A percentile compares a stretch with the other conserved stretches of the same genome.
phyloP scores from a whole-genome alignment of 53 echinoderm and acorn worm genomes.

The Pentamera pediparva region DNA sequence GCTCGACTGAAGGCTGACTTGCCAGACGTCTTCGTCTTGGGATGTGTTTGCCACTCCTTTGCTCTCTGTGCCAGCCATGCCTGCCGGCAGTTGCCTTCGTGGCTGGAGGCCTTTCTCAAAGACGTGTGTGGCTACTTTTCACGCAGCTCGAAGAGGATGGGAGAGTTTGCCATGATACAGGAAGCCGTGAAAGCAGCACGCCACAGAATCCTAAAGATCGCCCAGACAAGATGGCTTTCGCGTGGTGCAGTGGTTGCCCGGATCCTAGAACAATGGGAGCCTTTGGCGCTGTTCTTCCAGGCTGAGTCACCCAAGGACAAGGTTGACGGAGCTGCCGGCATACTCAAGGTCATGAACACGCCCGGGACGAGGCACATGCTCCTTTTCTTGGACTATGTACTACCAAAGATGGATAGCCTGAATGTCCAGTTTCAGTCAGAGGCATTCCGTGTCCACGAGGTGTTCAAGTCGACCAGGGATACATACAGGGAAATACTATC shows the following conservation, averaged over 20 bases:
- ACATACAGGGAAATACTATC: not conserved
- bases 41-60: slow-evolving; percentile 23
- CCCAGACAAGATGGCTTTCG: not conserved
- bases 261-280: slow-evolving; percentile 3
- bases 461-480: not conserved
- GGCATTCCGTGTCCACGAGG: not conserved
- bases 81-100: not conserved
- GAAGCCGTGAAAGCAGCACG: not conserved
- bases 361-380: slow-evolving; percentile 9
- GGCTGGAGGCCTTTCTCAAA: not conserved
- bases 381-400: not conserved
- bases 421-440: slow-evolving; percentile 6
- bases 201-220: slow-evolving; percentile 14
- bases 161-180: not conserved
- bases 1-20: slow-evolving; percentile 17
- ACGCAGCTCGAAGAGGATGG: not conserved
- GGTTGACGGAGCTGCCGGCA: not conserved
- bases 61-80: slow-evolving; percentile 29
- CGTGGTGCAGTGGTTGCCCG: slow-evolving; percentile 10
- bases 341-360: not conserved
- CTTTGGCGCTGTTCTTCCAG: slow-evolving; percentile 3
- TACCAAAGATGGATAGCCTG: not conserved
- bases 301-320: slow-evolving; percentile 8
- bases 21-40: slow-evolving; percentile 22
- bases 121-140: not conserved